Evolutionary conservation across 2,113 vertebrate genomes (phyloP), one percentile per base, ranked within the genome.

Genomic region (Orycteropus afer): DNA sequence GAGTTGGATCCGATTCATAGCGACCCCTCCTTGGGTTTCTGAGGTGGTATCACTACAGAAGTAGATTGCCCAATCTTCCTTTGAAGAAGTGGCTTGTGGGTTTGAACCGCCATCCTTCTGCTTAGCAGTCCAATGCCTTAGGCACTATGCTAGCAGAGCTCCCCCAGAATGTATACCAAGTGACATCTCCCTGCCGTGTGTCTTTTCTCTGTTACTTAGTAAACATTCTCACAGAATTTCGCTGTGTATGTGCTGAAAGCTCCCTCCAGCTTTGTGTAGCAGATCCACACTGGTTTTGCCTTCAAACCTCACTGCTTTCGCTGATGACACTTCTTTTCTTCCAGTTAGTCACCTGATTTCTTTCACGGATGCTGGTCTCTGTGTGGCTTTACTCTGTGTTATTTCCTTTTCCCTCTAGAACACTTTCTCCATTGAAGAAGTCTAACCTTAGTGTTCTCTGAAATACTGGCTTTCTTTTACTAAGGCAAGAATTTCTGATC

Each of bases 201-300:
- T 81, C 86, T 87, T 82, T 67, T 76, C 86, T 84, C 34, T 71
- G 3, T 90, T 91, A 82, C 81, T 90, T 27, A 80, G 83, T 89
- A 83, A 95, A 87, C 63, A 59, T 76, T 91, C 5, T 55, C 47
- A 42, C 47, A 49, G 57, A 51, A 51, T 87, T 92, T 59, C 47
- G 40, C 88, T 71, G 7, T 4, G 25, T 47, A 49, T 47, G 34
- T 11, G 37, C 61, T 47, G 61, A 17, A 57, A 29, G 59, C 27
- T 96, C 47, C 51, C 27, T 85, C 29, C 40, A 86, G 78, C 65
- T 82, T 78, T 82, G 49, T 73, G 20, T 18, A 5, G 32, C 32
- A 77, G 57, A 89, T 34, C 45, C 47, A 53, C 15, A 7, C 67
- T 63, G 86, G 55, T 63, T 55, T 91, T 63, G 42, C n/a, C 61